These are phyloP conservation scores for Scyliorhinus canicula DNA, from an alignment of 2,797 vertebrate genomes.

Conservation along the genomic window DNA sequence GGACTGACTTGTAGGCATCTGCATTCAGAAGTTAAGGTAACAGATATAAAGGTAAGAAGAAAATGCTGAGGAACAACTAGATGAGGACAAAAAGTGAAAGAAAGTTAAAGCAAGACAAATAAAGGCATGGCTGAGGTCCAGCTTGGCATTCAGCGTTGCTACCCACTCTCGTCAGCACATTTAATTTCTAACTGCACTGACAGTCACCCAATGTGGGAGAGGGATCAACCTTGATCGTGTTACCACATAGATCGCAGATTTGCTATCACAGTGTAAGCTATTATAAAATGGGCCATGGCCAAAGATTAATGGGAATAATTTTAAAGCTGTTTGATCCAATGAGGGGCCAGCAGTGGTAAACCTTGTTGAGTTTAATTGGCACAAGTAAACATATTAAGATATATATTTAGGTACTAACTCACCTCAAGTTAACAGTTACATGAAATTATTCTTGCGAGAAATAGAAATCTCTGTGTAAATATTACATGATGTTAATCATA, in stretches of 20 bases:
- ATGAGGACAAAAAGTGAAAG: neutral
- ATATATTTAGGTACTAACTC: neutral
- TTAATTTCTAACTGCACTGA: constrained; percentile 1
- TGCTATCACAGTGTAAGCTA: neutral
- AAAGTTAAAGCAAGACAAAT: neutral
- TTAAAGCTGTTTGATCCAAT: neutral
- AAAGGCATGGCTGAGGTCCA: neutral
- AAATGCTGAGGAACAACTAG: neutral
- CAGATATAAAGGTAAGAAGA: neutral
- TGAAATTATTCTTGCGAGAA: neutral
- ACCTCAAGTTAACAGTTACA: neutral
- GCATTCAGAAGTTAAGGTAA: neutral
- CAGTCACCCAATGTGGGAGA: neutral
- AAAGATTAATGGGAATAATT: neutral
- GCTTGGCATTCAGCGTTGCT: neutral
- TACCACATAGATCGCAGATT: neutral
- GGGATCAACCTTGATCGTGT: neutral
- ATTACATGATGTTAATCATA: constrained; percentile 8
- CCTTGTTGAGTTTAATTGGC: neutral
- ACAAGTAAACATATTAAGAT: neutral
- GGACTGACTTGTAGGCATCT: neutral
- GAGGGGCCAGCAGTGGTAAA: neutral
- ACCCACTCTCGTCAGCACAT: neutral
- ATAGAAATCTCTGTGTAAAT: neutral
- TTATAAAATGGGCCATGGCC: constrained; percentile 5